Percentiles rank a stretch among this genome's conserved stretches.
Evolutionary conservation across 2,797 vertebrate genomes (phyloP).

Genomic region (Spatula versicolor): DNA sequence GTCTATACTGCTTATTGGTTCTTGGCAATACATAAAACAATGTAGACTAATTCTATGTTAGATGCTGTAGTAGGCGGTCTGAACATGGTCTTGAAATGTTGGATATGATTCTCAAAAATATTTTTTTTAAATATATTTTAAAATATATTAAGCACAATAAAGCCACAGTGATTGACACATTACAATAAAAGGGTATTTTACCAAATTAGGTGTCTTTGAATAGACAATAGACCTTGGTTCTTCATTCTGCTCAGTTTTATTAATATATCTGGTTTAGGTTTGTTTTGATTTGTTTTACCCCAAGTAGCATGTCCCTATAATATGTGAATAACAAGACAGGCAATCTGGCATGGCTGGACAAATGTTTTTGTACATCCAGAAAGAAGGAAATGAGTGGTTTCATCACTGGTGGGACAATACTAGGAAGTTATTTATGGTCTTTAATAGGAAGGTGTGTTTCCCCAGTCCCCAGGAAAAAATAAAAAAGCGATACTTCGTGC

Average conservation of each 20-base stretch:
- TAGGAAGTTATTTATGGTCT: conserved; percentile 35
- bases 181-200: not conserved
- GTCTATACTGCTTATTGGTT: not conserved
- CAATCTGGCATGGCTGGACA: not conserved
- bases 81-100: not conserved
- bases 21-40: not conserved
- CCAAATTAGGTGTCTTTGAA: not conserved
- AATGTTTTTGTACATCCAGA: conserved; percentile 14
- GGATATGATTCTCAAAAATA: not conserved
- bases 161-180: not conserved
- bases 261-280: not conserved
- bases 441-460: conserved; percentile 2
- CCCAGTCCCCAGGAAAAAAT: not conserved
- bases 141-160: not conserved
- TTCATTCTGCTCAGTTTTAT: not conserved
- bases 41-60: not conserved
- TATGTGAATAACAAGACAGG: not conserved
- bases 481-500: not conserved
- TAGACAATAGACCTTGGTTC: not conserved
- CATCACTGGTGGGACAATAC: conserved; percentile 40
- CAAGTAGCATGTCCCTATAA: not conserved
- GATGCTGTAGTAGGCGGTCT: not conserved
- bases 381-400: conserved; percentile 34
- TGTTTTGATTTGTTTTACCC: not conserved
- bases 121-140: too few species aligned